phyloP scores from a whole-genome alignment of 1,140 invertebrate species.

The Melipona quadrifasciata region DNA sequence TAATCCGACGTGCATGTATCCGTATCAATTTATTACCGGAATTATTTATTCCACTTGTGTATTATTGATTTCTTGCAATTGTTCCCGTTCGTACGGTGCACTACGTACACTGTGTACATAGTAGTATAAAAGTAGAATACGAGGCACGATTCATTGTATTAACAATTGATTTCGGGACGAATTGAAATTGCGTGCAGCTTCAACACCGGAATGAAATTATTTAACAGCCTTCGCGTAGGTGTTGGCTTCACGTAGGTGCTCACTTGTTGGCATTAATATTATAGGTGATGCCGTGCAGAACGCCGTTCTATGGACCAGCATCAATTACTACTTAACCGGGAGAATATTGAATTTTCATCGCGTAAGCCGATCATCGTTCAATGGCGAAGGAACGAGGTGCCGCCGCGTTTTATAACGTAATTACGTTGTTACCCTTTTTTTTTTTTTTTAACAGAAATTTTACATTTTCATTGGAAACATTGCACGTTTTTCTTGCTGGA shows the following conservation, averaged over 20 bases:
- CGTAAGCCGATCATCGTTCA: slow-evolving; percentile 11
- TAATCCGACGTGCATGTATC: neutral
- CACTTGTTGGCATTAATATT: slow-evolving; percentile 33
- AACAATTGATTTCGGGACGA: slow-evolving; percentile 13
- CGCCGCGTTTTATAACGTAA: neutral
- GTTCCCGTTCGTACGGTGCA: neutral
- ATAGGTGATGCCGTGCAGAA: slow-evolving; percentile 8
- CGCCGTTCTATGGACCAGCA: slow-evolving; percentile 17
- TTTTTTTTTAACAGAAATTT: no score
- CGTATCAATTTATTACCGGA: neutral
- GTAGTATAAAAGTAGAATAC: neutral
- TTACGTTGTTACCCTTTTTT: neutral
- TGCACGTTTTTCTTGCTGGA: no score
- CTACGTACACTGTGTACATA: no score
- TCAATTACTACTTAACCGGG: slow-evolving; percentile 33
- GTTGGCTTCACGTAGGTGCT: slow-evolving; percentile 30
- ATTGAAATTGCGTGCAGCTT: slow-evolving; percentile 37
- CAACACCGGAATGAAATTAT: slow-evolving; percentile 43
- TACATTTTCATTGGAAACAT: no score
- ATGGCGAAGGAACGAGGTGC: neutral
- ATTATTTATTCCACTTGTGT: neutral
- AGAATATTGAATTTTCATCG: slow-evolving; percentile 46
- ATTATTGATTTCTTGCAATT: neutral
- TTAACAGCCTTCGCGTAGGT: slow-evolving; percentile 36
- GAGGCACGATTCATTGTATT: neutral